These are phyloP conservation scores for Lithobates sylvaticus DNA, from an alignment of 2,797 vertebrate species.

Conservation along the genomic window DNA sequence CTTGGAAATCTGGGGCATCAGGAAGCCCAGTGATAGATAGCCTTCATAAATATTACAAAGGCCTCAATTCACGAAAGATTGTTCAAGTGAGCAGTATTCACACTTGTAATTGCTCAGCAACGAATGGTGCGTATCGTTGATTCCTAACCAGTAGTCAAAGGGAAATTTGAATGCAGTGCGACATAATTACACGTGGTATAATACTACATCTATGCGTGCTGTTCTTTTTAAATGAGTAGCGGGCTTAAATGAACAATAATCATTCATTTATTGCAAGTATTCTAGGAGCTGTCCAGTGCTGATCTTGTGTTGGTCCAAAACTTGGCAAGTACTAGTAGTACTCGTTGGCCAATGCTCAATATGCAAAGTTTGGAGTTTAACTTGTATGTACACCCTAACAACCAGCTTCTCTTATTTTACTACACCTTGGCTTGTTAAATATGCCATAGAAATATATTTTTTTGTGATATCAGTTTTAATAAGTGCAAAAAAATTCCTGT, in stretches of 20 bases:
- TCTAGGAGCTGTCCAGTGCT: not conserved
- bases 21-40: not conserved
- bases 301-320: not conserved
- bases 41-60: conserved; percentile 4
- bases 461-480: no score
- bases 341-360: not conserved
- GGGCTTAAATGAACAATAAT: not conserved
- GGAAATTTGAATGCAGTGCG: not conserved
- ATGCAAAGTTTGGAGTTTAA: not conserved
- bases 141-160: not conserved
- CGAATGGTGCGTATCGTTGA: not conserved
- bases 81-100: not conserved
- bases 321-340: no score
- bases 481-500: not conserved
- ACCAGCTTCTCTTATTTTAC: no score
- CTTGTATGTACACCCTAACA: not conserved
- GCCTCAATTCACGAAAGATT: not conserved
- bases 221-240: not conserved
- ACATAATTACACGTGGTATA: no score
- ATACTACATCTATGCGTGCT: not conserved
- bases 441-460: no score
- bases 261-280: not conserved
- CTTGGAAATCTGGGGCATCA: not conserved
- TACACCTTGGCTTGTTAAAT: not conserved
- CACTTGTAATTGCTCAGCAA: not conserved